Evolutionary conservation across 2,888 invertebrate species (phyloP), one percentile per base, ranked within the genome.

Genomic region (Troides aeacus): DNA sequence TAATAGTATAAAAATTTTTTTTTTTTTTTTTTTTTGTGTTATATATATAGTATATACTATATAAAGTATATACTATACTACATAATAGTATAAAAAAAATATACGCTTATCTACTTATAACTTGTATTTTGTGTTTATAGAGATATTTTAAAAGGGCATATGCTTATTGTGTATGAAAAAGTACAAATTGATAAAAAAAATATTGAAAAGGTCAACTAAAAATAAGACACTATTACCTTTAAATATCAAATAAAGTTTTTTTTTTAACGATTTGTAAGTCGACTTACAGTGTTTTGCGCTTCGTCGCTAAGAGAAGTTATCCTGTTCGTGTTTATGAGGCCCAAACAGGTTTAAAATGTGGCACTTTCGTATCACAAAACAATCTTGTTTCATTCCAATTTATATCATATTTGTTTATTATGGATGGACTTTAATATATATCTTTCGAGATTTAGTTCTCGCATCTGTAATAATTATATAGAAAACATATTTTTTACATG

Each of bases 291-390:
- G 62, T 70, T 66, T 67, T 56, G 67, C 66, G 23, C 46, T 56
- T 36, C 60, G 56, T 63, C 24, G 66, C 57, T 50, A 70, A 64
- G 67, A 66, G 59, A 63, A 62, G 56, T 60, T 23, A 61, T 60
- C 61, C 56, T 60, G 63, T 66, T 21, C 60, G 24, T 57, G 57
- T 58, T 68, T 30, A 58, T 60, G 67, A 64, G 64, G 63, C 57
- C 66, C 53, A 18, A 64, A 64, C 36, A 24, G 70, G 70, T 70
- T 60, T 60, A 36, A 42, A 57, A 64, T 56, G 7, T 53, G n/a
- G n/a, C 53, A 53, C 53, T n/a, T n/a, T 53, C 18, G 53, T n/a
- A n/a, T 53, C 6, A 53, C 50, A 50, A n/a, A 53, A 53, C 2
- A n/a, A 53, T n/a, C 53, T 53, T 53, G n/a, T n/a, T 53, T n/a